Conservation (phyloP, 2,797 vertebrate species). For the Molossus molossus region DNA sequence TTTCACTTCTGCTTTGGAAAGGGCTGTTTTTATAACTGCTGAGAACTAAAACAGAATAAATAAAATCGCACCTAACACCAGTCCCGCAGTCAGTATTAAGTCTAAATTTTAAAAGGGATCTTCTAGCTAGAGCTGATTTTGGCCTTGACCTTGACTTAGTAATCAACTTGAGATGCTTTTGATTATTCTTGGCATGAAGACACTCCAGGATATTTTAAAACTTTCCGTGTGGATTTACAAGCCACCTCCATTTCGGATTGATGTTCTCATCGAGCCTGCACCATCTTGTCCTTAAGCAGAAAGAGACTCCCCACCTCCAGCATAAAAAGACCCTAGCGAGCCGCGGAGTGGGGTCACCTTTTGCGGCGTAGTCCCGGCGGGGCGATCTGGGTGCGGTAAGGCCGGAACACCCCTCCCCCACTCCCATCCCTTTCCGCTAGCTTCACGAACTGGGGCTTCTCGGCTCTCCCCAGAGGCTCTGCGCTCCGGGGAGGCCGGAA, state of each 20-base stretch:
- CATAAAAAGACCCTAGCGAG: conserved; percentile 57
- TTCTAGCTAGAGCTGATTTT: conserved; percentile 49
- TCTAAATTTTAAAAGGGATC: conserved; percentile 80
- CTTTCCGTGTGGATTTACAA: conserved; percentile 82
- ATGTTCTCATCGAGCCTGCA: conserved; percentile 75
- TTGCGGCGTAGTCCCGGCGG: conserved; percentile 1
- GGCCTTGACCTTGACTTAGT: conserved; percentile 83
- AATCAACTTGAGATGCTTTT: conserved; percentile 82
- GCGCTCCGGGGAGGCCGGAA: conserved; percentile 75
- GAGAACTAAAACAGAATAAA: conserved; percentile 84
- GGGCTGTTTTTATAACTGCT: conserved; percentile 83
- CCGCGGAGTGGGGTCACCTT: conserved; percentile 62
- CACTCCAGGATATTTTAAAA: conserved; percentile 82
- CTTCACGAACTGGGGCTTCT: conserved; percentile 64
- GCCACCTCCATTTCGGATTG: conserved; percentile 82
- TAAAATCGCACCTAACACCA: conserved; percentile 82
- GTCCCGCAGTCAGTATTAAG: conserved; percentile 72
- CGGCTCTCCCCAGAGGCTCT: conserved; percentile 70
- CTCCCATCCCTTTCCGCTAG: conserved; percentile 66
- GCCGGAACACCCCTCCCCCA: conserved; percentile 48
- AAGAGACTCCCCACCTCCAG: conserved; percentile 55
- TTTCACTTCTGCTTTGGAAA: conserved; percentile 91
- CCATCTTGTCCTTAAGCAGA: conserved; percentile 78
- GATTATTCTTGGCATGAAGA: conserved; percentile 81
- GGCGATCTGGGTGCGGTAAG: conserved; percentile 64